phyloP scores from a whole-genome alignment of 2,797 vertebrate species.

The Phoxinus dragarum region DNA sequence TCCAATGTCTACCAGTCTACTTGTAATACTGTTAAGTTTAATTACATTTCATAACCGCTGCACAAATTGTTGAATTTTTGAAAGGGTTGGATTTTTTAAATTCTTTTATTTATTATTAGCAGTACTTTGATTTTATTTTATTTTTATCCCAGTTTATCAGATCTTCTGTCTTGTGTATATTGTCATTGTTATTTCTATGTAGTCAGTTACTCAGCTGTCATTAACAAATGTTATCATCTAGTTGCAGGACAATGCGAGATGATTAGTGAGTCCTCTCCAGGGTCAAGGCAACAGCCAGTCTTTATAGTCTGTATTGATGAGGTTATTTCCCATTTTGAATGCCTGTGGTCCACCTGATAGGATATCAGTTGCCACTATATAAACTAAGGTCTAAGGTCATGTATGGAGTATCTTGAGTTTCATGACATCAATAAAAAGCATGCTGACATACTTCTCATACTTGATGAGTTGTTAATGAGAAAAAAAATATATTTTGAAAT shows the following conservation, averaged over 20 bases:
- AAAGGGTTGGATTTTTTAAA: neutral
- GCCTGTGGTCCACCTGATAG: conserved; percentile 1
- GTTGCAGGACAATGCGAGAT: neutral
- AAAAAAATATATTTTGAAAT: neutral
- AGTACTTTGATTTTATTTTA: neutral
- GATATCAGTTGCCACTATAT: conserved; percentile 11
- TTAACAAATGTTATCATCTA: conserved; percentile 32
- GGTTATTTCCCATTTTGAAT: conserved; percentile 21
- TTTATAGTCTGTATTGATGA: conserved; percentile 19
- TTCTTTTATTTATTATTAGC: neutral
- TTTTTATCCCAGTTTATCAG: neutral
- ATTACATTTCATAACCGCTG: neutral
- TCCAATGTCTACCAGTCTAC: neutral
- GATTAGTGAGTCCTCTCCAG: conserved; percentile 12
- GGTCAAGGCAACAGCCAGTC: conserved; percentile 1
- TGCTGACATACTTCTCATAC: neutral
- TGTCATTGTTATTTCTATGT: neutral
- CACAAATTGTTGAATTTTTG: neutral
- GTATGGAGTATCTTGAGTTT: conserved; percentile 10
- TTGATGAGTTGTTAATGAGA: neutral
- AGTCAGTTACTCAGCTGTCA: conserved; percentile 17
- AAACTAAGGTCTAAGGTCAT: neutral
- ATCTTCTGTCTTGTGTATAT: neutral
- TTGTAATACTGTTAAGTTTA: neutral
- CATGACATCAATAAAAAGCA: conserved; percentile 10